These are phyloP conservation scores for Platyscapa corneri DNA, from an alignment of 1,140 invertebrate genomes.

Conservation along the genomic window DNA sequence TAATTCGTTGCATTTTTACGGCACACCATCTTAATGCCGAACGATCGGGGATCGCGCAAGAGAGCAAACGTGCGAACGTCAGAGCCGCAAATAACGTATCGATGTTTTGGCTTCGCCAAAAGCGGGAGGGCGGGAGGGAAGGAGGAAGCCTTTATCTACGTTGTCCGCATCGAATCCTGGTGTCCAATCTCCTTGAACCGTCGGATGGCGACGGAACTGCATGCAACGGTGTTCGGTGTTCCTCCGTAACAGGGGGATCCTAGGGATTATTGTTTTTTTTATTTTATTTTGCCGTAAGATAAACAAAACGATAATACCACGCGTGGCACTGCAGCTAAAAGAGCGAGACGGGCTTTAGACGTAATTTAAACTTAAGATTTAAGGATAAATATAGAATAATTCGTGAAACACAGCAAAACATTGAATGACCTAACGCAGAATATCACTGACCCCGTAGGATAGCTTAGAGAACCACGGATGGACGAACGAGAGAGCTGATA, in stretches of 20 bases:
- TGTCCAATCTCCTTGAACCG: conserved; percentile 35
- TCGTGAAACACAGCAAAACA: conserved; percentile 34
- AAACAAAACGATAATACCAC: conserved; percentile 45
- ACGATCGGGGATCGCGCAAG: no score
- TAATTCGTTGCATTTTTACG: no score
- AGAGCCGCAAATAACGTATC: no score
- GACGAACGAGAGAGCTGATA: conserved; percentile 62
- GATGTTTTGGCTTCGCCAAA: no score
- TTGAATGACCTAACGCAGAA: conserved; percentile 55
- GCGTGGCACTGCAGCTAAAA: background rate
- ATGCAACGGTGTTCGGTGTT: background rate
- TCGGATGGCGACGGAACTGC: conserved; percentile 36
- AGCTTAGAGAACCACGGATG: conserved; percentile 68
- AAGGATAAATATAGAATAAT: conserved; percentile 13
- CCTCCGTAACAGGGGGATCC: conserved; percentile 31
- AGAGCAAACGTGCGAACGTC: no score
- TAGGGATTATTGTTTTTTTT: conserved; percentile 42
- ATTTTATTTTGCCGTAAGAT: conserved; percentile 36
- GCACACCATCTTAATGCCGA: no score
- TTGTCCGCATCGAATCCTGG: background rate
- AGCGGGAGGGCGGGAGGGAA: no score
- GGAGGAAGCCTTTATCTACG: no score
- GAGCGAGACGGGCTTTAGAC: background rate
- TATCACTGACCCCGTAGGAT: conserved; percentile 70
- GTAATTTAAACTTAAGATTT: background rate